Percentiles rank a stretch among this genome's conserved stretches.
Evolutionary conservation across 2,888 invertebrate species (phyloP).

Genomic region (Dilophus febrilis): DNA sequence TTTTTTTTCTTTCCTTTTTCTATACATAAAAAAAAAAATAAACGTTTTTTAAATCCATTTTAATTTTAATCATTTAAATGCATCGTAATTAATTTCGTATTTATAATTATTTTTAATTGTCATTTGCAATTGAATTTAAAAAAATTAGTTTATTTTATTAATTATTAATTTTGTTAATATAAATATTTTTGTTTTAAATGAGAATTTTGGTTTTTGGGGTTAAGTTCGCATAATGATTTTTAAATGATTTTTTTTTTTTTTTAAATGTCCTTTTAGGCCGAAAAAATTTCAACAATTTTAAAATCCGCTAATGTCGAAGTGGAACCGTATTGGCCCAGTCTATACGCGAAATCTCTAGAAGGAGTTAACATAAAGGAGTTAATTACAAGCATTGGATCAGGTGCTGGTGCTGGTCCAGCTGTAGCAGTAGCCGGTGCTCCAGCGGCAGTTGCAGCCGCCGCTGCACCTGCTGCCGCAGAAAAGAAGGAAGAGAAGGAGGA

Average conservation of each 20-base stretch:
- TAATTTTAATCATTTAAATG: background rate
- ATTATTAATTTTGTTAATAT: background rate
- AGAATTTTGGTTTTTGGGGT: background rate
- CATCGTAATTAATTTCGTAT: too few relatives aligned
- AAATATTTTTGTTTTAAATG: background rate
- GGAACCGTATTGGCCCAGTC: conserved; percentile 97
- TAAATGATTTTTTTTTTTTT: too few relatives aligned
- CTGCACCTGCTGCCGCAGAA: conserved; percentile 36
- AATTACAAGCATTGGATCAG: conserved; percentile 84
- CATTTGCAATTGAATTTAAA: too few relatives aligned
- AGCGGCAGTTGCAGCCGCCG: conserved; percentile 31
- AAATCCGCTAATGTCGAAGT: conserved; percentile 93
- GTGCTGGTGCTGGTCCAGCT: conserved; percentile 72
- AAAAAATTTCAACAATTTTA: conserved; percentile 91
- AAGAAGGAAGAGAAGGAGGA: conserved; percentile 58
- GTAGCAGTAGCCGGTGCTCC: conserved; percentile 49
- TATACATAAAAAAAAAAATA: background rate
- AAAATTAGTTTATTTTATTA: background rate
- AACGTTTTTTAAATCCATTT: background rate
- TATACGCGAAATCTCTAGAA: conserved; percentile 94
- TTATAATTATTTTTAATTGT: too few relatives aligned
- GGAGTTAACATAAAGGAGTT: conserved; percentile 85
- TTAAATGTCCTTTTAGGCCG: conserved; percentile 71
- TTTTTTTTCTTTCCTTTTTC: too few relatives aligned
- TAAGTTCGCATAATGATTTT: too few relatives aligned